Base-by-base conservation (phyloP, 2,888 invertebrate species). In the Torymus auratus region DNA sequence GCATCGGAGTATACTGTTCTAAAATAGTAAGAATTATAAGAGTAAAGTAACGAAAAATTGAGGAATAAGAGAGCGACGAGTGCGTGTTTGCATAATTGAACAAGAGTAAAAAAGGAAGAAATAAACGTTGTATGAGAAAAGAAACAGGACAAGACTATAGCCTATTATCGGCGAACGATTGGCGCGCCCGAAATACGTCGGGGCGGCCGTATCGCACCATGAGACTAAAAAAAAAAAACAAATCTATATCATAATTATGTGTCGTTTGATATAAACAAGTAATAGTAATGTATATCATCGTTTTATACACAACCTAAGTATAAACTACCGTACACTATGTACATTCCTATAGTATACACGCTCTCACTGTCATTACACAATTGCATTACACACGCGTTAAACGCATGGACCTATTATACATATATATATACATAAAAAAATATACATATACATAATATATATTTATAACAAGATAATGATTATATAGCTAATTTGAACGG, bases 211-310 rank as follows among this genome's bases (percentile, higher is more conserved):
- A 87, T 88, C 88, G 87, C 87, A 88, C 87, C 87, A 89, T 88
- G 89, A 90, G 90, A 90, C 90, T 91, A 89, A 88, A 83, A 86
- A 87, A 88, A n/a, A n/a, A 76, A 89, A 88, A 83, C 86, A 87
- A 88, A 76, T 89, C 87, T 88, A 90, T 90, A 90, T 90, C 90
- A 90, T 90, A 89, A 90, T 88, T 89, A 88, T 89, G 88, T 90
- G 90, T 89, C 89, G 89, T 90, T 90, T 90, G 87, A 89, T 90
- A 90, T 89, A 88, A 89, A 89, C 85, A 87, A 88, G 83, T 89
- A 87, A 88, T 88, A 89, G 62, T 74, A 69, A 88, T 88, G 88
- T 89, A 89, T 90, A 90, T 90, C 88, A 90, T 90, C 88, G 89
- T 90, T 90, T 90, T 90, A 90, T 90, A 90, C 90, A 90, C 88